Conservation (phyloP, 2,797 vertebrate genomes). For the Prunella strophiata region DNA sequence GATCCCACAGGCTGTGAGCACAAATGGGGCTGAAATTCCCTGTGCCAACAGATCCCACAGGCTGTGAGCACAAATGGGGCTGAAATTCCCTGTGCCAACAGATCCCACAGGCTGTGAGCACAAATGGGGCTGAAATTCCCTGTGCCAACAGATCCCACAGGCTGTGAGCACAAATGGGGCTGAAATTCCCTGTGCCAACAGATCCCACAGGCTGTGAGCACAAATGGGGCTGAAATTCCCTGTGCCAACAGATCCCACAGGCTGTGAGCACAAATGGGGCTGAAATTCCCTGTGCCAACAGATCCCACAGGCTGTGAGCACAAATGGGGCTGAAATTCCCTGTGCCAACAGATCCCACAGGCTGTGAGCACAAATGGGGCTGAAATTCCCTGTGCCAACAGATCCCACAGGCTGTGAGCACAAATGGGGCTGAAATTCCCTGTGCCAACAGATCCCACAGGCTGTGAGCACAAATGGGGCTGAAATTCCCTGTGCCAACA, state of each 20-base stretch:
- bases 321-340: not conserved
- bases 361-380: not conserved
- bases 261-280: not conserved
- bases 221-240: not conserved
- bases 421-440: not conserved
- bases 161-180: not conserved
- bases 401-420: not conserved
- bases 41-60: not conserved
- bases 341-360: not conserved
- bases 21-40: not conserved
- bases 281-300: not conserved
- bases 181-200: no score
- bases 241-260: not conserved
- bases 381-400: no score
- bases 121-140: not conserved
- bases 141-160: not conserved
- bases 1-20: not conserved
- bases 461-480: not conserved
- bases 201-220: not conserved
- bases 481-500: not conserved
- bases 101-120: not conserved
- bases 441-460: not conserved
- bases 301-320: not conserved
- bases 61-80: not conserved
- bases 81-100: not conserved